phyloP scores from a whole-genome alignment of 2,797 vertebrate species.

The Columba guinea region DNA sequence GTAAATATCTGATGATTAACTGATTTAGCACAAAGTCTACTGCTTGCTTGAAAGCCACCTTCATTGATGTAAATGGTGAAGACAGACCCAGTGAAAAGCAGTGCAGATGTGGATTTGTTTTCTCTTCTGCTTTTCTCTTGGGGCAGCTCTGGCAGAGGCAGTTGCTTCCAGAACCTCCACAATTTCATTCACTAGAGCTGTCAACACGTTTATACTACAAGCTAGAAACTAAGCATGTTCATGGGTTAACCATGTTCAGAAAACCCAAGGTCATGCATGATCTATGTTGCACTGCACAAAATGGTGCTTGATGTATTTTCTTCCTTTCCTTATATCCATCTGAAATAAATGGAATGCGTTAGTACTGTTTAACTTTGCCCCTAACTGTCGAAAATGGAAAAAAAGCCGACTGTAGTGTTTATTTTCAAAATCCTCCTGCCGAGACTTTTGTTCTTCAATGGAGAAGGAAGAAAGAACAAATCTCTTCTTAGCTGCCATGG shows the following conservation, averaged over 20 bases:
- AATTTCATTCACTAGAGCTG: not conserved
- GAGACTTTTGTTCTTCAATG: conserved; percentile 51
- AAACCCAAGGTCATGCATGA: not conserved
- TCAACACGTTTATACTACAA: not conserved
- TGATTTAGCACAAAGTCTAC: not conserved
- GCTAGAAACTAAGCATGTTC: not conserved
- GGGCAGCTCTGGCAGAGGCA: not conserved
- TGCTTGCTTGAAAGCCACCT: not conserved
- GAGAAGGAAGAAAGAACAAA: conserved; percentile 7
- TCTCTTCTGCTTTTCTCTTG: not conserved
- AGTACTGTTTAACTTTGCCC: conserved; percentile 71
- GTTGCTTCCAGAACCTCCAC: not conserved
- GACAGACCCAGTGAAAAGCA: not conserved
- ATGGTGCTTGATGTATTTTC: conserved; percentile 52
- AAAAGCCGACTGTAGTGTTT: conserved; percentile 46
- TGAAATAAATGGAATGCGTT: conserved; percentile 71
- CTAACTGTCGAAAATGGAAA: conserved; percentile 46
- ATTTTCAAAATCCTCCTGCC: conserved; percentile 67
- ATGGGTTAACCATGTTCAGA: conserved; percentile 12
- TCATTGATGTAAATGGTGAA: not conserved
- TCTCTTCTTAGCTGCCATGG: not conserved
- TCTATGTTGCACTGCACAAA: conserved; percentile 18
- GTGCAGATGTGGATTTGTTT: not conserved
- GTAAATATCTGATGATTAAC: not conserved
- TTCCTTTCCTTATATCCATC: conserved; percentile 71